Conservation (phyloP, 1,140 invertebrate species). For the Semibalanus balanoides region DNA sequence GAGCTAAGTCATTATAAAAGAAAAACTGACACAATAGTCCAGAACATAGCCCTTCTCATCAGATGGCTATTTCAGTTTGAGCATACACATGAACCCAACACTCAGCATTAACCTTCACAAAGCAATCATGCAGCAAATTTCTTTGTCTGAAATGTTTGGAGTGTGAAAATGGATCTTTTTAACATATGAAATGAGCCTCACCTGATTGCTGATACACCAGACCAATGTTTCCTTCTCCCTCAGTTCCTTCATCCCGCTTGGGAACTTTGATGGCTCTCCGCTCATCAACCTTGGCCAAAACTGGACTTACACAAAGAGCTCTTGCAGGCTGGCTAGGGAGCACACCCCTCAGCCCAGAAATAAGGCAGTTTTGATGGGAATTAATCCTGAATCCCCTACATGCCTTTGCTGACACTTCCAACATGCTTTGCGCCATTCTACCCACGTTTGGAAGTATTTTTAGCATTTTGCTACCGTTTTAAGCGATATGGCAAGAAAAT, state of each 20-base stretch:
- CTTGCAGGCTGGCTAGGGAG: constrained; percentile 8
- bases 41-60: no score
- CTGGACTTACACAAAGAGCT: not conserved
- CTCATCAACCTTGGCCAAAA: not conserved
- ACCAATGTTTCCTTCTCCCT: not conserved
- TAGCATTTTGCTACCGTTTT: not conserved
- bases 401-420: not conserved
- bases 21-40: no score
- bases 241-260: not conserved
- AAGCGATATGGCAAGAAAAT: not conserved
- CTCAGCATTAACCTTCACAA: no score
- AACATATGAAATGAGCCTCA: no score
- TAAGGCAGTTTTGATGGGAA: not conserved
- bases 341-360: not conserved
- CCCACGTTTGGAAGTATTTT: not conserved
- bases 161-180: no score
- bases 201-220: not conserved
- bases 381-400: not conserved
- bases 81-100: no score
- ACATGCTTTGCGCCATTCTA: not conserved
- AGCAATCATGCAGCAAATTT: no score
- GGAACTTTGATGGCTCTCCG: not conserved
- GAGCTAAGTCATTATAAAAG: no score
- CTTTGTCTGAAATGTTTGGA: no score
- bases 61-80: no score